These are phyloP conservation scores for Campylomormyrus numenius DNA, from an alignment of 2,113 vertebrate species.

Conservation along the genomic window DNA sequence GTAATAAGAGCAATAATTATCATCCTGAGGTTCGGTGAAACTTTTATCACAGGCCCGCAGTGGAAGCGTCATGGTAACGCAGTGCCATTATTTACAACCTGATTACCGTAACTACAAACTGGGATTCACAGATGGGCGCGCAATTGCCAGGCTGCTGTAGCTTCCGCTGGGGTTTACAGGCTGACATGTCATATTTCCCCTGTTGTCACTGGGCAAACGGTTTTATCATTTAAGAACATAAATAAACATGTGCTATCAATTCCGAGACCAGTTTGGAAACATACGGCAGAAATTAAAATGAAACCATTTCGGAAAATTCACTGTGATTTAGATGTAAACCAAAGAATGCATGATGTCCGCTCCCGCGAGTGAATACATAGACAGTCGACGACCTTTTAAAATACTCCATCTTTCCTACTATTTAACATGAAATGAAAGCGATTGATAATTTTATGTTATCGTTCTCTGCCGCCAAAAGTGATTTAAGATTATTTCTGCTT, in stretches of 20 bases:
- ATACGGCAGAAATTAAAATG: neutral
- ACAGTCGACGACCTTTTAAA: neutral
- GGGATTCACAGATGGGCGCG: conserved; percentile 34
- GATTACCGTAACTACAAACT: conserved; percentile 64
- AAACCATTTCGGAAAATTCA: neutral
- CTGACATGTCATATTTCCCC: neutral
- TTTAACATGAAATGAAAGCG: neutral
- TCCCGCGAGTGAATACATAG: neutral
- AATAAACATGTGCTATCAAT: neutral
- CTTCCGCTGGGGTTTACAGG: neutral
- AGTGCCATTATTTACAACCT: conserved; percentile 58
- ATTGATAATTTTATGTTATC: neutral
- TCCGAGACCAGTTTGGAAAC: neutral
- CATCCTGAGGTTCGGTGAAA: conserved; percentile 66
- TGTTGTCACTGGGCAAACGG: neutral
- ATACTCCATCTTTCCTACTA: neutral
- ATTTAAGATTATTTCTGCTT: neutral
- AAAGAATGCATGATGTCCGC: neutral
- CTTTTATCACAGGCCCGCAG: conserved; percentile 64
- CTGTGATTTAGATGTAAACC: neutral
- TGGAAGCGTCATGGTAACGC: conserved; percentile 67
- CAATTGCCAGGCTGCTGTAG: neutral
- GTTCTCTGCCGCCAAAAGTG: neutral
- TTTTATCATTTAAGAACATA: neutral
- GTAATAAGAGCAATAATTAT: conserved; percentile 70